These are phyloP conservation scores for Acanthosepion pharaonis DNA, from an alignment of 2,888 invertebrate species.

Conservation along the genomic window DNA sequence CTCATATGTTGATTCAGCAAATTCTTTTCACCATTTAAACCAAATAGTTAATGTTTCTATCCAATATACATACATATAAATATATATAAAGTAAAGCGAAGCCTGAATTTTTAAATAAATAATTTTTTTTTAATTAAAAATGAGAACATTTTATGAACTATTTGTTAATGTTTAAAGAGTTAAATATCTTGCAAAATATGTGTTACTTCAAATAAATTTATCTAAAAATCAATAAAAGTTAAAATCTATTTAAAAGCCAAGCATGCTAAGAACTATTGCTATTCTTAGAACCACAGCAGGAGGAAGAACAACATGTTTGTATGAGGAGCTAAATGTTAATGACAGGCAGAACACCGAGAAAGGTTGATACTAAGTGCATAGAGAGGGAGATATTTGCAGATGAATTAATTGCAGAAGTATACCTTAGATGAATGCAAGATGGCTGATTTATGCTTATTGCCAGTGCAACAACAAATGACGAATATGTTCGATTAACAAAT, in stretches of 20 bases:
- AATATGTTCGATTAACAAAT: no score
- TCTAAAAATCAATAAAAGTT: neutral
- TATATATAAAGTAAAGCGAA: no score
- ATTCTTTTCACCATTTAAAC: no score
- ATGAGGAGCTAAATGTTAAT: neutral
- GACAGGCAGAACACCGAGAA: neutral
- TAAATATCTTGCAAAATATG: constrained; percentile 4
- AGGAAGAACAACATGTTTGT: neutral
- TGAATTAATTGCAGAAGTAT: no score
- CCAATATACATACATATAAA: no score
- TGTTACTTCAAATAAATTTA: constrained; percentile 12
- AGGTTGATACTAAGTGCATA: neutral
- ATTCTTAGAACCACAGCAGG: neutral
- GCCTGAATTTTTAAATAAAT: no score
- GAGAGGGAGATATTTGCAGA: neutral
- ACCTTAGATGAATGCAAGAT: no score
- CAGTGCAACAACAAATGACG: no score
- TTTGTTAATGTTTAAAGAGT: neutral
- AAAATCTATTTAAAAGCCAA: neutral
- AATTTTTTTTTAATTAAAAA: neutral
- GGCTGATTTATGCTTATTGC: no score
- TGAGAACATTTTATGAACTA: neutral
- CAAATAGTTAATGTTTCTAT: no score
- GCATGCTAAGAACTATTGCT: neutral
- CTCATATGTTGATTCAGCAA: no score